Evolutionary conservation across 2,113 vertebrate species (phyloP).

Genomic region (Caracal caracal): DNA sequence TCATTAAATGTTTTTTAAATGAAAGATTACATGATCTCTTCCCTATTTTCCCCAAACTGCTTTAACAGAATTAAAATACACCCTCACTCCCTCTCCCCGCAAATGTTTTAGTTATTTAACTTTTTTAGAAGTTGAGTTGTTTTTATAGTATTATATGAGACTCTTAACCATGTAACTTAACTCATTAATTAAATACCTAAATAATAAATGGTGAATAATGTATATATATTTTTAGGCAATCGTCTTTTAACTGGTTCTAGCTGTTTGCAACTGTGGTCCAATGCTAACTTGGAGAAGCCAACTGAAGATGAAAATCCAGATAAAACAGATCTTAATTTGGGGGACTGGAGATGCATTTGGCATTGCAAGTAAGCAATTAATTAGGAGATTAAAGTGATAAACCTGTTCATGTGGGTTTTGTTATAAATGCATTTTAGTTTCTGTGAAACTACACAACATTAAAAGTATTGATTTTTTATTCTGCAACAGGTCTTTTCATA

Average conservation of each 20-base stretch:
- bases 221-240: slow-evolving; percentile 85
- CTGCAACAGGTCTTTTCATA: neutral
- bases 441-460: neutral
- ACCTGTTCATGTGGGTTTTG: neutral
- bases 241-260: slow-evolving; percentile 93
- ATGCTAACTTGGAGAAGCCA: slow-evolving; percentile 75
- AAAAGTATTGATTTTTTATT: neutral
- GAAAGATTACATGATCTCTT: neutral
- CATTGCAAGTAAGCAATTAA: slow-evolving; percentile 92
- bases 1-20: slow-evolving; percentile 36
- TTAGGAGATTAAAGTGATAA: slow-evolving; percentile 18
- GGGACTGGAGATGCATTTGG: slow-evolving; percentile 95
- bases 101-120: slow-evolving; percentile 4
- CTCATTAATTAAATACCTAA: slow-evolving; percentile 42
- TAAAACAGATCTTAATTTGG: slow-evolving; percentile 78
- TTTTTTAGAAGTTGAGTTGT: neutral
- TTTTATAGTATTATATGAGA: slow-evolving; percentile 38
- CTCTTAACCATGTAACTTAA: slow-evolving; percentile 6
- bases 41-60: neutral
- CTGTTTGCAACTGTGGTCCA: slow-evolving; percentile 95
- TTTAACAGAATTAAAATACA: slow-evolving; percentile 34
- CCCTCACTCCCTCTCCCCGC: neutral
- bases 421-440: slow-evolving; percentile 14
- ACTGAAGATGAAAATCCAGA: slow-evolving; percentile 80
- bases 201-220: slow-evolving; percentile 44